These are phyloP conservation scores for Rhea pennata DNA, from an alignment of 2,113 vertebrate species.

Conservation along the genomic window DNA sequence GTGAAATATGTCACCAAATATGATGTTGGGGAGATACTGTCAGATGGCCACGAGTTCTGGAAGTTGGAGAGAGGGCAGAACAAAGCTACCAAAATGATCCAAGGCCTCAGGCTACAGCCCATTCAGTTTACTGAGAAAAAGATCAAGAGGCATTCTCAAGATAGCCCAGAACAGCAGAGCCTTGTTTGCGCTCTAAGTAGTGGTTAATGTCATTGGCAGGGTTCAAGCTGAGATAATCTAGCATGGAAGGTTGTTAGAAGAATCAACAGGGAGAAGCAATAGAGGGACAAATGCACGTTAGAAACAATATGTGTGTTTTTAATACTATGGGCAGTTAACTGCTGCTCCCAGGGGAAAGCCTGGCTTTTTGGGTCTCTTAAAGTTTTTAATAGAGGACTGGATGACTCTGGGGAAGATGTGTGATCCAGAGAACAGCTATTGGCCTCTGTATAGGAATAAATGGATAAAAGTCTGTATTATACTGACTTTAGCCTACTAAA, in stretches of 20 bases:
- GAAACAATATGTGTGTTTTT: neutral
- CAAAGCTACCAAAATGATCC: neutral
- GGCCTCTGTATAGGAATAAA: neutral
- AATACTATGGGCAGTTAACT: neutral
- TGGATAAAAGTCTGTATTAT: neutral
- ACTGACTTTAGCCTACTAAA: neutral
- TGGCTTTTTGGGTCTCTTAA: neutral
- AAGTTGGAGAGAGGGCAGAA: neutral
- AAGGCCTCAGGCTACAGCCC: neutral
- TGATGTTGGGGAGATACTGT: neutral
- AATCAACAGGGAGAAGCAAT: neutral
- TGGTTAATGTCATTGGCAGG: neutral
- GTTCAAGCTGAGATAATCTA: neutral
- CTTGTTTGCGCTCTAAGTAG: neutral
- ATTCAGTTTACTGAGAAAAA: neutral
- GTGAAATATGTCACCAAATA: neutral
- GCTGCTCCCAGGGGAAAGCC: neutral
- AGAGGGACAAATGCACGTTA: neutral
- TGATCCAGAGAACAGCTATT: neutral
- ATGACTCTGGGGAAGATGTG: neutral
- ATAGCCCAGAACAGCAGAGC: neutral
- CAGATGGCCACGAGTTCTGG: neutral
- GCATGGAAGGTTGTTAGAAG: neutral
- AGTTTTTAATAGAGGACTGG: neutral
- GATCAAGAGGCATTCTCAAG: neutral